phyloP scores from a whole-genome alignment of 1,140 invertebrate genomes.

The Sipha flava region DNA sequence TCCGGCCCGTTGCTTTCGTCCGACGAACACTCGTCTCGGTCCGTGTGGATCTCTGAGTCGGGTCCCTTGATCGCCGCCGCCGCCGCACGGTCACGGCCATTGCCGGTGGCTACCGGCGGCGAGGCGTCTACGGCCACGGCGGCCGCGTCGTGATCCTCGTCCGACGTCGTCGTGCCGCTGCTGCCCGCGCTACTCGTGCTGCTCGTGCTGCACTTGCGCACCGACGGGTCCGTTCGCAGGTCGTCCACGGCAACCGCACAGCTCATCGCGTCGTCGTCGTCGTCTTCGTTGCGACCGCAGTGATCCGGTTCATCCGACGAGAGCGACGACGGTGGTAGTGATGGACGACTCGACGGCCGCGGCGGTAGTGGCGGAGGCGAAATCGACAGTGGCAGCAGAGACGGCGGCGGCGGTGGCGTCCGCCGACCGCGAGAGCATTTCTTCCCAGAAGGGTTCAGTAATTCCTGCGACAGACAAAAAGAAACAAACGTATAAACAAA shows the following conservation, averaged over 20 bases:
- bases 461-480: too few species aligned
- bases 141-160: background rate
- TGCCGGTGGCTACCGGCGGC: background rate
- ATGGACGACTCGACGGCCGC: background rate
- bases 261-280: background rate
- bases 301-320: background rate
- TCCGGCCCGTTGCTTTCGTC: conserved; percentile 9
- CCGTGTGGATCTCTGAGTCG: conserved; percentile 6
- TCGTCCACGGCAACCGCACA: background rate
- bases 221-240: background rate
- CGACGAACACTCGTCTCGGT: conserved; percentile 8
- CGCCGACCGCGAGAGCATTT: too few species aligned
- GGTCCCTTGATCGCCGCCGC: background rate
- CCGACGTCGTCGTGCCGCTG: background rate
- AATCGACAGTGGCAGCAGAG: too few species aligned
- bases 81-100: background rate
- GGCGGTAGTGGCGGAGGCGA: background rate
- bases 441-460: too few species aligned
- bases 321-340: too few species aligned
- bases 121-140: background rate
- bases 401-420: too few species aligned
- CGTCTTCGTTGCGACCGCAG: background rate
- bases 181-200: background rate
- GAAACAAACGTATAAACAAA: too few species aligned
- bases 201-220: conserved; percentile 7